phyloP scores from a whole-genome alignment of 2,797 vertebrate genomes.

The Corythornis leucogaster region DNA sequence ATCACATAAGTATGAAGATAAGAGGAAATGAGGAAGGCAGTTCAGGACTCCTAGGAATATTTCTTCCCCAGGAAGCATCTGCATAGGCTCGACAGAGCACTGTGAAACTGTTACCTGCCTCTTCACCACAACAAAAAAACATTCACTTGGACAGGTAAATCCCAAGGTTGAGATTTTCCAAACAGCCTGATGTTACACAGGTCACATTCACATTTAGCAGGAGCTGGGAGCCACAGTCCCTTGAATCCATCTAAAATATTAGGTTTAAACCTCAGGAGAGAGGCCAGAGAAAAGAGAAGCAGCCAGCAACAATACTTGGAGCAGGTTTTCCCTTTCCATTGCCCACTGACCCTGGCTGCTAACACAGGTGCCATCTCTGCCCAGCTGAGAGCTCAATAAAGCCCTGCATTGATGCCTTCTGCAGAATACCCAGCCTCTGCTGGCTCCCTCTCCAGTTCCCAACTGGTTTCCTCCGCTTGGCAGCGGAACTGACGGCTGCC shows the following conservation, averaged over 20 bases:
- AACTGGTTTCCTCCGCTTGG: conserved; percentile 54
- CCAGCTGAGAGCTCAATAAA: background rate
- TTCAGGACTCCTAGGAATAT: background rate
- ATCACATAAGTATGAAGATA: background rate
- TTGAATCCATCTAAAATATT: background rate
- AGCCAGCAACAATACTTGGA: background rate
- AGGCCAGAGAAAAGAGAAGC: background rate
- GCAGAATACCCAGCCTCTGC: background rate
- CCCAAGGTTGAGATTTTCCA: background rate
- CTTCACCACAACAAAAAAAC: background rate
- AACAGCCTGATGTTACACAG: background rate
- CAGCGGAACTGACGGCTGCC: conserved; percentile 46
- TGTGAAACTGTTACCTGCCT: background rate
- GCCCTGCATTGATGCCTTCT: background rate
- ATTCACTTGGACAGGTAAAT: background rate
- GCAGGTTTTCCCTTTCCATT: background rate
- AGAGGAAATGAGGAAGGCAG: background rate
- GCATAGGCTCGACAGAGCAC: background rate
- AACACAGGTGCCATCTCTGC: background rate
- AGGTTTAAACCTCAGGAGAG: background rate
- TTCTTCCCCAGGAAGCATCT: background rate
- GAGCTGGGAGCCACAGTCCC: background rate
- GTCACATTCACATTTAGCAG: background rate
- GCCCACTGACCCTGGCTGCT: background rate
- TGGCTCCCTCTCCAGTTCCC: conserved; percentile 29